Evolutionary conservation across 2,888 invertebrate species (phyloP).

Genomic region (Cenopis cana): DNA sequence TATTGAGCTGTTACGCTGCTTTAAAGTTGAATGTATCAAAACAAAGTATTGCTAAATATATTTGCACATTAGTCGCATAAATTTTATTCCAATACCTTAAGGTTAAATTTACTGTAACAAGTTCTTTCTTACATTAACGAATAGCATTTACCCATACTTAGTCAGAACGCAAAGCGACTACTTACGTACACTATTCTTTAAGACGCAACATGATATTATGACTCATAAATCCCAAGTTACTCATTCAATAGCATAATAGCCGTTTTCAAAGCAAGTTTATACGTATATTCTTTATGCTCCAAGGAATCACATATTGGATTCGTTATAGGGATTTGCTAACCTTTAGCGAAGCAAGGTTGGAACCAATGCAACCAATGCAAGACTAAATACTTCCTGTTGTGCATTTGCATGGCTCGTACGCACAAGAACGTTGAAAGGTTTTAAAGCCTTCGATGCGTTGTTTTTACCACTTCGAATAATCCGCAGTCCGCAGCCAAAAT

Average conservation of each 20-base stretch:
- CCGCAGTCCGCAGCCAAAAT: no score
- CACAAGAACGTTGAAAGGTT: constrained; percentile 12
- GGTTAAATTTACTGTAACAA: neutral
- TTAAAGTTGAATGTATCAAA: constrained; percentile 14
- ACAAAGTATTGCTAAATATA: constrained; percentile 1
- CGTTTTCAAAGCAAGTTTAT: constrained; percentile 7
- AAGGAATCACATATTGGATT: neutral
- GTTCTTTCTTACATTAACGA: neutral
- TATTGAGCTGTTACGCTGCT: constrained; percentile 10
- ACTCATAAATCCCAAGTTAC: constrained; percentile 31
- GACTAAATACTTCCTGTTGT: constrained; percentile 24
- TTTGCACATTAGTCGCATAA: neutral
- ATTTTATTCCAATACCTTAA: neutral
- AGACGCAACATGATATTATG: constrained; percentile 16
- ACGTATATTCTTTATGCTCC: neutral
- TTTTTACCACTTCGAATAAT: neutral
- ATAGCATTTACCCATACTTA: constrained; percentile 18
- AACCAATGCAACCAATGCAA: constrained; percentile 12
- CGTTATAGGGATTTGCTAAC: neutral
- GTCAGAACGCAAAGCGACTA: constrained; percentile 10
- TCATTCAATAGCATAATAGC: constrained; percentile 19
- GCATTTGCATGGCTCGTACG: constrained; percentile 26
- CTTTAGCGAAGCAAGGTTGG: constrained; percentile 16
- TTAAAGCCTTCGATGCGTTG: constrained; percentile 8
- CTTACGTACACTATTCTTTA: neutral